Evolutionary conservation across 2,797 vertebrate species (phyloP), one percentile per base, ranked within the genome.

Genomic region (Tiaroga cobitis): DNA sequence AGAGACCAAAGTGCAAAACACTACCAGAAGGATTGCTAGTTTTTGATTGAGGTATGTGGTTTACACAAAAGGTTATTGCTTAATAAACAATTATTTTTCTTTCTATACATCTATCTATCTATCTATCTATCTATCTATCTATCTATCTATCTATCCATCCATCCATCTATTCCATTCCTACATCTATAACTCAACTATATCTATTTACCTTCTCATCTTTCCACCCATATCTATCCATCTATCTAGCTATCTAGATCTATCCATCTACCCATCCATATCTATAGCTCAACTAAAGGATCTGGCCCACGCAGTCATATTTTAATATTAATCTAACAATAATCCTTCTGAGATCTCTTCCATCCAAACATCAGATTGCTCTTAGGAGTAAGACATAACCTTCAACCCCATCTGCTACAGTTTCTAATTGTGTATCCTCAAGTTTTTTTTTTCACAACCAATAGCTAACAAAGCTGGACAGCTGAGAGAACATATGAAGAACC

Each of bases 311-410:
- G 59, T 77, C 72, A 76, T 37, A 49, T 69, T 49, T 59, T 65
- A 61, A 70, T 61, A 78, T 61, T 80, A 80, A 80, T 67, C 59
- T 8, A 80, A 13, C 41, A 37, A 81, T 37, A 69, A 81, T 16
- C 65, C 4, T 6, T 41, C 49, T 72, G 61, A 73, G 18, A 59
- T 61, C 49, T 59, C n/a, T 15, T 59, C 51, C 24, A 56, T 59
- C n/a, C 80, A 73, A 16, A 15, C 34, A 73, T 73, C 34, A 81
- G 32, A 34, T 80, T 46, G n/a, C 9, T 41, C 18, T 63, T 43
- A 63, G 32, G 3, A 72, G 10, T 56, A 43, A 61, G 10, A 29
- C 51, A 46, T 72, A 72, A 41, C 7, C 39, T 32, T 74, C 21
- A 34, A 82, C 26, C 39, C 26, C 56, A 82, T 74, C 56, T 82